Evolutionary conservation across 2,888 invertebrate species (phyloP), one percentile per base, ranked within the genome.

Genomic region (Lepidocyrtinus sp.): DNA sequence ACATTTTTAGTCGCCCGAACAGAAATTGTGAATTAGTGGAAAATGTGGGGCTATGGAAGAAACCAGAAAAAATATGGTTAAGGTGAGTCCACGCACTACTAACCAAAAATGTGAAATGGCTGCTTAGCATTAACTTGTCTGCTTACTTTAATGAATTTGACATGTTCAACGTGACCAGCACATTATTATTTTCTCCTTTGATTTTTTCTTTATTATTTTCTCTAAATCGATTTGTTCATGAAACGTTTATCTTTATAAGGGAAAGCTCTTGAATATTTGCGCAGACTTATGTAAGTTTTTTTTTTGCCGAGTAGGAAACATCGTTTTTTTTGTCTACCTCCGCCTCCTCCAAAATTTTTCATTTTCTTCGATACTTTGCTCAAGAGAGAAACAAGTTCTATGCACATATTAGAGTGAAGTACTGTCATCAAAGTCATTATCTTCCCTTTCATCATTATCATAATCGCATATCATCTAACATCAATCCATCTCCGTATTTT

Each of bases 121-220:
- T n/a, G n/a, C n/a, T n/a, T n/a, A n/a, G n/a, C n/a, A n/a, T n/a
- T n/a, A n/a, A n/a, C n/a, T n/a, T 12, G 36, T 36, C 36, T 36
- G 12, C 12, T 36, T 36, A 36, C 36, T 9, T 36, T 36, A 36
- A 12, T 36, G 36, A 36, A 12, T 36, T 36, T 36, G 36, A 36
- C 36, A 36, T 36, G 36, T 36, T 36, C 22, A 69, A 19, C 68
- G 22, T 55, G 50, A 68, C 21, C 25, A 26, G 22, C 22, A 55
- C 69, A 69, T 69, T 59, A 65, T 19, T 65, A 27, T 65, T 69
- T 55, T 59, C 59, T 59, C 21, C n/a, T 55, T 21, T 21, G 1
- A 59, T 59, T 59, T 21, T n/a, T n/a, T n/a, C 5, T 59, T 21
- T 59, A 59, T 59, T 59, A 21, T 59, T 59, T 59, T 59, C 59